Percentiles rank a stretch among this genome's conserved stretches.
phyloP scores from a whole-genome alignment of 2,113 vertebrate species.

The Odobenus rosmarus region DNA sequence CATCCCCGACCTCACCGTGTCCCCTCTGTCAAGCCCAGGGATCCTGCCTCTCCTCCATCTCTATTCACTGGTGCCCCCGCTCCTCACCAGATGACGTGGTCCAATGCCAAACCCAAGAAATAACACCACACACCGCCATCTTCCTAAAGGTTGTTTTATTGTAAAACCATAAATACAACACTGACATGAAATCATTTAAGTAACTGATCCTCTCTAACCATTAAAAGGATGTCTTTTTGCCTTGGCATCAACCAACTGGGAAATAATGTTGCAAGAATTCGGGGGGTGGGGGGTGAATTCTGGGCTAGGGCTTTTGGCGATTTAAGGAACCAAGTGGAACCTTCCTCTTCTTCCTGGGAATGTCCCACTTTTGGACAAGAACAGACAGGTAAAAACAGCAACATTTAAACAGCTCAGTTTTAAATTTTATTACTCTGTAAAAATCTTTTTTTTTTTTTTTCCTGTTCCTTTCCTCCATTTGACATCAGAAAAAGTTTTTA shows the following conservation, averaged over 20 bases:
- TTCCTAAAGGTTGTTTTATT: slow-evolving; percentile 88
- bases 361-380: slow-evolving; percentile 85
- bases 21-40: too few species aligned
- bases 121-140: slow-evolving; percentile 53
- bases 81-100: fast-evolving
- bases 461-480: slow-evolving; percentile 79
- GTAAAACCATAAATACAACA: slow-evolving; percentile 92
- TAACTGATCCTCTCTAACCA: slow-evolving; percentile 87
- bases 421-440: slow-evolving; percentile 77
- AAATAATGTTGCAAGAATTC: slow-evolving; percentile 85
- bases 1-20: fast-evolving
- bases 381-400: slow-evolving; percentile 88
- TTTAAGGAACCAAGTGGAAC: slow-evolving; percentile 82
- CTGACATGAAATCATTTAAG: slow-evolving; percentile 89
- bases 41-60: background rate
- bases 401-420: slow-evolving; percentile 86
- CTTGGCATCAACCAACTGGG: slow-evolving; percentile 86
- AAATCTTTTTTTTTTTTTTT: slow-evolving; percentile 28
- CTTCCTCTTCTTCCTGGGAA: slow-evolving; percentile 83
- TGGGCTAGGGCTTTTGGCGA: slow-evolving; percentile 79
- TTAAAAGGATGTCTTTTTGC: slow-evolving; percentile 86
- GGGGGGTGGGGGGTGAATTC: slow-evolving; percentile 71
- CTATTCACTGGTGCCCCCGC: background rate
- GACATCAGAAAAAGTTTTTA: slow-evolving; percentile 85
- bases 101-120: slow-evolving; percentile 41